phyloP scores from a whole-genome alignment of 2,888 invertebrate genomes.

The Serripes groenlandicus region DNA sequence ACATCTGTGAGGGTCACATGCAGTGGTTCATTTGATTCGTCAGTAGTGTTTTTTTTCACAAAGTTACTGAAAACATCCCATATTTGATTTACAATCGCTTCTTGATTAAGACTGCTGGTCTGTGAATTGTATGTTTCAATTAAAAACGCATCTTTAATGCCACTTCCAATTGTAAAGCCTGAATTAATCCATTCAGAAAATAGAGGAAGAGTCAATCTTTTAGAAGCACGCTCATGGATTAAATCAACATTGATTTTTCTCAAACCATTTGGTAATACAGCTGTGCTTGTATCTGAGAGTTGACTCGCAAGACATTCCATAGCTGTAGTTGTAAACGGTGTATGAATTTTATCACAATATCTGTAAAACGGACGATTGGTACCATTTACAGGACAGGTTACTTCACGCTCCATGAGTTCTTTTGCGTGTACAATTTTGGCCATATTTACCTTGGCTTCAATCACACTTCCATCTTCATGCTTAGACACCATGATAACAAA shows the following conservation, averaged over 20 bases:
- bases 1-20: neutral
- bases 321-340: neutral
- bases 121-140: neutral
- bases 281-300: neutral
- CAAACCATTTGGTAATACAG: neutral
- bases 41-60: neutral
- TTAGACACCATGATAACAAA: neutral
- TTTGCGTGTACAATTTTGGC: neutral
- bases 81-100: too few relatives aligned
- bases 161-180: neutral
- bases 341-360: neutral
- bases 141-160: neutral
- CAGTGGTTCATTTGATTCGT: too few relatives aligned
- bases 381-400: neutral
- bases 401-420: neutral
- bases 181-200: neutral
- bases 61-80: neutral
- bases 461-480: neutral
- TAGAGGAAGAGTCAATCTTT: neutral
- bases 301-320: neutral
- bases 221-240: neutral
- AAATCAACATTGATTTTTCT: neutral
- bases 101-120: neutral
- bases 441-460: neutral
- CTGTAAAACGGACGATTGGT: neutral